Base-by-base conservation (phyloP, 2,888 invertebrate species). In the Eledona agricola region DNA sequence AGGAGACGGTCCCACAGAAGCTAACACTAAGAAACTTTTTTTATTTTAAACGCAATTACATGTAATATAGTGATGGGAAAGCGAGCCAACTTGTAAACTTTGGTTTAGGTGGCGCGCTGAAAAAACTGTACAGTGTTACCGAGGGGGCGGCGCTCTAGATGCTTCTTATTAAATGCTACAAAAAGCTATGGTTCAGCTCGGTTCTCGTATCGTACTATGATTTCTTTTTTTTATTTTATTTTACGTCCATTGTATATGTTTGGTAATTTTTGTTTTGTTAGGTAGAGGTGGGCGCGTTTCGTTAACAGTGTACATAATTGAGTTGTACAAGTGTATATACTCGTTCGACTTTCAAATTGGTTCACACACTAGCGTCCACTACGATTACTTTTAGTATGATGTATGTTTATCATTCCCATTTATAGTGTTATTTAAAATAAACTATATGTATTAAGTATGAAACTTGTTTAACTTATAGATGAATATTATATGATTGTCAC, bases 371-470 rank as follows among this genome's bases (percentile, higher is more conserved):
- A n/a, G n/a, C n/a, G n/a, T n/a, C 28, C 49, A 40, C 40, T 31
- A n/a, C 4, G n/a, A 22, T 31, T 40, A 32, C 15, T 50, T 35
- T 35, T 35, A 34, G 20, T 51, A 37, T 34, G 34, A 43, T 43
- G 15, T 17, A 38, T 46, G 37, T 47, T 46, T 42, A 51, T 51
- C 51, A 51, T 51, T 51, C 51, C 51, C 51, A 51, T 51, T 51
- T 51, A 51, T 51, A 51, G 51, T 35, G 51, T 51, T 51, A 51
- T 51, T 51, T 51, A 51, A 50, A 37, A 31, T 40, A 38, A 50
- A 50, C 11, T 50, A 38, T 50, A 49, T 38, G 38, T 49, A 50
- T 49, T 35, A 37, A 37, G 47, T 34, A 46, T 26, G n/a, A 35
- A 15, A 45, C n/a, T 45, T 23, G 15, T 31, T 45, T 45, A 31